Conservation (phyloP, 2,888 invertebrate species). For the Drosophila cognata region DNA sequence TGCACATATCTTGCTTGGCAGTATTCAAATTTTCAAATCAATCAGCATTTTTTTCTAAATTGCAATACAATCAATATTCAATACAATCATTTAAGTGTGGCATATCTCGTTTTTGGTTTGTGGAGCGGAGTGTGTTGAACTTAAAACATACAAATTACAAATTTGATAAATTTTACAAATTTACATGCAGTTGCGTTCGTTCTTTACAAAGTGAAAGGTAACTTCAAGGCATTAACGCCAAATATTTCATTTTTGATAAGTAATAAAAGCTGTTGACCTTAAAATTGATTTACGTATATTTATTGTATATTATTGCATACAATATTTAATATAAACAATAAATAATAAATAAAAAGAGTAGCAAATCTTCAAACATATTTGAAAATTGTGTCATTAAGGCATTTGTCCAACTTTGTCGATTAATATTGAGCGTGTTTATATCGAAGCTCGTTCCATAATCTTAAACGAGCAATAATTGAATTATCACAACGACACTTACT, state of each 20-base stretch:
- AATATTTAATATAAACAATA: background rate
- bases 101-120: background rate
- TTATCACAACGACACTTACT: constrained; percentile 59
- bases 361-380: background rate
- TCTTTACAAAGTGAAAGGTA: background rate
- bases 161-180: background rate
- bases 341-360: background rate
- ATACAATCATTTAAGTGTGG: constrained; percentile 18
- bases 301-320: background rate
- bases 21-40: background rate
- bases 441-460: constrained; percentile 35
- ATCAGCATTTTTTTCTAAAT: constrained; percentile 2
- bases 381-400: background rate
- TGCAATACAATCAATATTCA: constrained; percentile 4
- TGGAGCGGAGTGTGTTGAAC: background rate
- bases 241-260: background rate
- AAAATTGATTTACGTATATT: rapidly evolving
- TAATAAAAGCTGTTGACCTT: background rate
- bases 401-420: background rate
- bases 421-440: background rate
- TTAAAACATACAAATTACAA: background rate
- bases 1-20: constrained; percentile 20
- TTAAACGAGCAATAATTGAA: constrained; percentile 48
- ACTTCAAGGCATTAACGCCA: background rate
- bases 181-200: background rate